These are phyloP conservation scores for Dusona sp. DNA, from an alignment of 2,888 invertebrate genomes.

Conservation along the genomic window DNA sequence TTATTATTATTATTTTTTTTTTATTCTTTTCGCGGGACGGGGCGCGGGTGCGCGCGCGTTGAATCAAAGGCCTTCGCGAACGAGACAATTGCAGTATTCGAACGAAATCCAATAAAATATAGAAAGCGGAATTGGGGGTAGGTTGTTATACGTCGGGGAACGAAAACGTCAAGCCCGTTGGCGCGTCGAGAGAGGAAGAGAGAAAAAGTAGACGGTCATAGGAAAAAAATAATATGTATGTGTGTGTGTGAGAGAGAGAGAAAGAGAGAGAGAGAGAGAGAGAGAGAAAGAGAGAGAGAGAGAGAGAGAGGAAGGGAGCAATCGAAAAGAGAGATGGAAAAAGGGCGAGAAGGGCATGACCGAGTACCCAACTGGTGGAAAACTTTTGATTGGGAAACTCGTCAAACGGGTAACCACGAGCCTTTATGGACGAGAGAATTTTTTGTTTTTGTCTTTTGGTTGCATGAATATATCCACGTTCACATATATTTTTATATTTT, in stretches of 20 bases:
- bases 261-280: conserved; percentile 25
- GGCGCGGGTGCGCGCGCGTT: conserved; percentile 42
- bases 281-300: conserved; percentile 42
- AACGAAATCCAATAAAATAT: conserved; percentile 77
- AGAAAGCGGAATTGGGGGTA: conserved; percentile 69
- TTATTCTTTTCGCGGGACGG: conserved; percentile 50
- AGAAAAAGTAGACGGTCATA: conserved; percentile 61
- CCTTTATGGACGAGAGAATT: conserved; percentile 63
- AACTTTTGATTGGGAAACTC: conserved; percentile 80
- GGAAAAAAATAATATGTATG: conserved; percentile 30
- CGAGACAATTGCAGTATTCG: conserved; percentile 76
- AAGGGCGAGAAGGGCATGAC: conserved; percentile 68
- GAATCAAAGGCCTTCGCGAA: conserved; percentile 72
- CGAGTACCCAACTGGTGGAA: conserved; percentile 73
- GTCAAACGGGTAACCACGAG: conserved; percentile 76
- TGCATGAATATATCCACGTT: conserved; percentile 24
- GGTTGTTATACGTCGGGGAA: conserved; percentile 68
- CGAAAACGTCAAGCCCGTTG: conserved; percentile 73
- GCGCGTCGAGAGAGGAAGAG: conserved; percentile 59
- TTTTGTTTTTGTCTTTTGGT: conserved; percentile 59
- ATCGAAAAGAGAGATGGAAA: conserved; percentile 51
- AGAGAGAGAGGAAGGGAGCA: conserved; percentile 39
- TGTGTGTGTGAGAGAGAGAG: conserved; percentile 21
- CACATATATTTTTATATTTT: conserved; percentile 27
- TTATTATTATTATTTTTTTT: conserved; percentile 54